Conservation (phyloP, 2,797 vertebrate species). For the Manis crassicaudata region DNA sequence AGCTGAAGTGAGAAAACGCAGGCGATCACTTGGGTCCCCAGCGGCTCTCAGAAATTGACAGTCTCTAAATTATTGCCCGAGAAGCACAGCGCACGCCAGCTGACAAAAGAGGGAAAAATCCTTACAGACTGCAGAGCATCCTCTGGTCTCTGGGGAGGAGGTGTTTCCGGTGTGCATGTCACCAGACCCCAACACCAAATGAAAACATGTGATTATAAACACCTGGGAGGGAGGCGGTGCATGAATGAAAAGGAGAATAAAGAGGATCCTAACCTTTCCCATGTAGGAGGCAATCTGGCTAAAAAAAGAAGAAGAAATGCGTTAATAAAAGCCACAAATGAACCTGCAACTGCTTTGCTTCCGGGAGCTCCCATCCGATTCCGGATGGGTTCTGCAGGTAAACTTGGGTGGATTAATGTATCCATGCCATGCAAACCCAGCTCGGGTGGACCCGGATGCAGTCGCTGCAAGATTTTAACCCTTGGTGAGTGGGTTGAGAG, state of each 20-base stretch:
- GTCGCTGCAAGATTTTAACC: conserved; percentile 74
- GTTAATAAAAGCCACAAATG: conserved; percentile 88
- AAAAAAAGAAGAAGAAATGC: conserved; percentile 86
- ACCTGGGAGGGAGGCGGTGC: conserved; percentile 25
- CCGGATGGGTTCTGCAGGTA: conserved; percentile 80
- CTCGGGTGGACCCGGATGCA: conserved; percentile 72
- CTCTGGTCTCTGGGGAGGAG: conserved; percentile 45
- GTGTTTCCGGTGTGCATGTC: conserved; percentile 60
- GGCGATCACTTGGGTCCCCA: conserved; percentile 54
- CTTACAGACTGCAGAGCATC: conserved; percentile 53
- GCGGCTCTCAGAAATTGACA: conserved; percentile 75
- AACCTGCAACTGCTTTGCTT: conserved; percentile 87
- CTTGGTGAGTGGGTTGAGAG: conserved; percentile 77
- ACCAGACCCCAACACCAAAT: conserved; percentile 75
- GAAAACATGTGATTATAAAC: conserved; percentile 81
- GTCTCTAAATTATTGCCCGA: conserved; percentile 76
- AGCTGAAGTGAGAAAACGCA: background rate
- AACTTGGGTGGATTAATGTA: conserved; percentile 82
- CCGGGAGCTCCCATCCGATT: conserved; percentile 84
- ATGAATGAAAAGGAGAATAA: background rate
- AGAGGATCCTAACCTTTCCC: conserved; percentile 67
- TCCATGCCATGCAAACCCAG: background rate
- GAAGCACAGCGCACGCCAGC: conserved; percentile 70
- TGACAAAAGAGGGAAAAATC: conserved; percentile 71
- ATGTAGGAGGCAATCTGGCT: conserved; percentile 76